Base-by-base conservation (phyloP, 2,888 invertebrate species). In the Pemphredon lugubris region DNA sequence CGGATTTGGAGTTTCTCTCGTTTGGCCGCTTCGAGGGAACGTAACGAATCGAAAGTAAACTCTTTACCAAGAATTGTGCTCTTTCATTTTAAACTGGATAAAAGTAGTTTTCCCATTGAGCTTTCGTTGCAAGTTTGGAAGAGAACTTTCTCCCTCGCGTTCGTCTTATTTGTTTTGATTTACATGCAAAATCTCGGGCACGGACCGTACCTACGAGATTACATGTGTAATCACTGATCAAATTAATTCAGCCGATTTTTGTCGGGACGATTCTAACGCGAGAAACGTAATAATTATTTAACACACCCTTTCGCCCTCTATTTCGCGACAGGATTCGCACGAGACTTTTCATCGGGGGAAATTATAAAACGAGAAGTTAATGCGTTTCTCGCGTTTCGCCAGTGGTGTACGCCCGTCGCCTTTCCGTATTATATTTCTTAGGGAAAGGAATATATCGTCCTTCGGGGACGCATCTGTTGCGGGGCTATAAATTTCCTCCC, bases 381-480 rank as follows among this genome's bases (percentile, higher is more conserved):
- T 61, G 67, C 55, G 55, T 50, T 53, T 64, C 64, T 54, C 44
- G 58, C 51, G 58, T 57, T 68, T 47, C 37, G 59, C 59, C 34
- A 40, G 57, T 55, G 54, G 47, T n/a, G n/a, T 53, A 57, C 40
- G 69, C 58, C 42, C 73, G 26, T 63, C 47, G 42, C 54, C 65
- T 65, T 66, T 37, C 32, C 45, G 57, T 69, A 75, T 64, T 75
- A 75, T 64, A 61, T 75, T 45, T 71, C 74, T 75, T 67, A 66
- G 63, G 67, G 48, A 74, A 71, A 75, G 71, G 63, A 71, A 75
- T 75, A 79, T 82, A 83, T 82, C 80, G 82, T 80, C 71, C 73
- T 80, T 75, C 39, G 68, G 73, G 76, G 75, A 83, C 79, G 83
- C 79, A 83, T 83, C 77, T 82, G 74, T 83, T 70, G 74, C 73